Percentiles rank a stretch among this genome's conserved stretches.
These are phyloP conservation scores for Ptychoptera contaminata DNA, from an alignment of 2,888 invertebrate genomes.

Conservation along the genomic window DNA sequence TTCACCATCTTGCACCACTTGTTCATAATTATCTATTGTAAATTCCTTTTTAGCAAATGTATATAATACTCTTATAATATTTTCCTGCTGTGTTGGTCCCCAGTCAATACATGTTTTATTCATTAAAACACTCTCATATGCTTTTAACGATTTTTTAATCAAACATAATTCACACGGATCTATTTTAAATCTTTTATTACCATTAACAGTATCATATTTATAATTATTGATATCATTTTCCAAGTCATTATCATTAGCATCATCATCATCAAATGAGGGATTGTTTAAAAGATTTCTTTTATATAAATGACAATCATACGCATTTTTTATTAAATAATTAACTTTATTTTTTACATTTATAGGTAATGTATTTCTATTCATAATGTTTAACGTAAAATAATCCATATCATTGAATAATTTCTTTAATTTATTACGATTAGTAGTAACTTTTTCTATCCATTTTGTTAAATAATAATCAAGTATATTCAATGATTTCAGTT, in stretches of 20 bases:
- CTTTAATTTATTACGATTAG: slow-evolving; percentile 11
- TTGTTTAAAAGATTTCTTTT: slow-evolving; percentile 10
- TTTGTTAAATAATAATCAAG: background rate
- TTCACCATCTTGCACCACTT: slow-evolving; percentile 31
- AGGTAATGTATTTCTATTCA: slow-evolving; percentile 14
- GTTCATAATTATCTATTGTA: slow-evolving; percentile 12
- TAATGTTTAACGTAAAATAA: slow-evolving; percentile 16
- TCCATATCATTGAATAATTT: slow-evolving; percentile 17
- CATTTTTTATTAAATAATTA: slow-evolving; percentile 17
- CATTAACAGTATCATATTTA: background rate
- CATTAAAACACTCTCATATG: slow-evolving; percentile 41
- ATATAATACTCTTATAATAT: slow-evolving; percentile 35
- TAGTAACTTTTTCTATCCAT: slow-evolving; percentile 20
- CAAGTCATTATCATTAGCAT: background rate
- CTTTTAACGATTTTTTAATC: slow-evolving; percentile 29
- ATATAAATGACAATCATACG: slow-evolving; percentile 26
- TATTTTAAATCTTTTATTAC: background rate
- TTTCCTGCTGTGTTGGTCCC: slow-evolving; percentile 43
- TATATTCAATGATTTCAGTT: too few species aligned
- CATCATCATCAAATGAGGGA: too few species aligned
- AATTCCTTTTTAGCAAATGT: slow-evolving; percentile 26
- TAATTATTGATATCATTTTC: background rate
- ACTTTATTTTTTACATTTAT: slow-evolving; percentile 12
- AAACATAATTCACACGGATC: slow-evolving; percentile 31
- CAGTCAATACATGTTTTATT: slow-evolving; percentile 41